phyloP scores from a whole-genome alignment of 2,113 vertebrate genomes.

The Poicephalus gulielmi region DNA sequence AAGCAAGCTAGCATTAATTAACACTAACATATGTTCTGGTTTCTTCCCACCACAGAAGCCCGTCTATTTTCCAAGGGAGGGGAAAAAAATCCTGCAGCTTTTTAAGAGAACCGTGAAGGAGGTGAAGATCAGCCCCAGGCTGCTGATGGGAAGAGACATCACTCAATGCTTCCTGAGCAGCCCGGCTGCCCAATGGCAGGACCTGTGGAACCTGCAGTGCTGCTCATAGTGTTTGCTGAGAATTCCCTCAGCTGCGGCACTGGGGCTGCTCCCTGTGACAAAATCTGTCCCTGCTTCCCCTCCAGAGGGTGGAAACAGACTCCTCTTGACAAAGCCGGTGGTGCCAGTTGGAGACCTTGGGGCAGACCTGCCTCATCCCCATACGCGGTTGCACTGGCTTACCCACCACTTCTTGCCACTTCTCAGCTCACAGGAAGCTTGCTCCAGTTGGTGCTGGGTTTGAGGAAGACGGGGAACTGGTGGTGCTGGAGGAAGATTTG shows the following conservation, averaged over 20 bases:
- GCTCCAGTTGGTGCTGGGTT: background rate
- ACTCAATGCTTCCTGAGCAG: background rate
- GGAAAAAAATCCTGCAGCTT: background rate
- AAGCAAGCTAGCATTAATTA: background rate
- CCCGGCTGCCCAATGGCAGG: background rate
- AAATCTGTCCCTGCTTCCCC: background rate
- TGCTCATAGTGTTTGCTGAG: background rate
- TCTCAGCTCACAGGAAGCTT: background rate
- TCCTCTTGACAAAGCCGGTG: rapidly evolving
- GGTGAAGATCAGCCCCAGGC: background rate
- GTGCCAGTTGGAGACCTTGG: background rate
- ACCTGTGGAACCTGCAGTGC: background rate
- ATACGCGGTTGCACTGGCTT: rapidly evolving
- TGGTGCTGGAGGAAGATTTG: background rate
- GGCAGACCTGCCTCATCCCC: background rate
- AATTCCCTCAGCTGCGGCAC: background rate
- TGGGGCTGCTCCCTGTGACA: background rate
- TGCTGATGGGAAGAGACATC: background rate
- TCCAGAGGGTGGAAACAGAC: background rate
- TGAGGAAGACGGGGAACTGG: background rate
- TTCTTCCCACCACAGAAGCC: background rate
- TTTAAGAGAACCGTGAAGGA: background rate
- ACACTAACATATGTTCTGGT: background rate
- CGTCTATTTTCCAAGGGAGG: background rate
- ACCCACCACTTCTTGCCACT: rapidly evolving